Evolutionary conservation across 2,888 invertebrate species (phyloP), one percentile per base, ranked within the genome.

Genomic region (Fissipunctia ypsillon): DNA sequence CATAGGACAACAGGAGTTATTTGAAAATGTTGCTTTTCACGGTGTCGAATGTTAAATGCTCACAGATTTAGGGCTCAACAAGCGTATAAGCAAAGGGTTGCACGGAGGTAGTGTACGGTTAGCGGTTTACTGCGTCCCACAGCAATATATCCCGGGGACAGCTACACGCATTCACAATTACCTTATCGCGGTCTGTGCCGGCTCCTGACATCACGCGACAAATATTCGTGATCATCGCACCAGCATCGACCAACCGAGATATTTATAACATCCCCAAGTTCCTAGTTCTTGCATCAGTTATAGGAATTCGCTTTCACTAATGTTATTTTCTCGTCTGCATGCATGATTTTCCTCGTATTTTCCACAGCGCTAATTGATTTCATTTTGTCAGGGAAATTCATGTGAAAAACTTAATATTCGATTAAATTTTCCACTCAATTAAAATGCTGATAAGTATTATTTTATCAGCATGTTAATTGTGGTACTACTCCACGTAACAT

Each of bases 161-260:
- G 94, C 89, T 92, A 95, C 95, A 95, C 88, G 95, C 90, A 95
- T 95, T 95, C 86, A 94, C 95, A 95, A 95, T 95, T 95, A 95
- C 93, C 92, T 94, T 95, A 95, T 95, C 95, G 92, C 90, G 82
- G 87, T 84, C 86, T 88, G 87, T 86, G 88, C 87, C 85, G 88
- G 89, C 93, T 93, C 89, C 94, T 95, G 94, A 94, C 95, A 94
- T 95, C 94, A 94, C 88, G 86, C 91, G 90, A 94, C 95, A 93
- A 94, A 93, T 92, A 94, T 95, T 93, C 89, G 90, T 93, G 93
- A 93, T 91, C 91, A 81, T 80, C 80, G 73, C 69, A 73, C 60
- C 61, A 69, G 25, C 54, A 65, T 61, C 71, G 52, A 85, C 77
- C 79, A 43, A 59, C 67, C 67, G 66, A 69, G 3, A 50, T 75